These are phyloP conservation scores for Oxytorus armatus DNA, from an alignment of 2,888 invertebrate genomes.

Conservation along the genomic window DNA sequence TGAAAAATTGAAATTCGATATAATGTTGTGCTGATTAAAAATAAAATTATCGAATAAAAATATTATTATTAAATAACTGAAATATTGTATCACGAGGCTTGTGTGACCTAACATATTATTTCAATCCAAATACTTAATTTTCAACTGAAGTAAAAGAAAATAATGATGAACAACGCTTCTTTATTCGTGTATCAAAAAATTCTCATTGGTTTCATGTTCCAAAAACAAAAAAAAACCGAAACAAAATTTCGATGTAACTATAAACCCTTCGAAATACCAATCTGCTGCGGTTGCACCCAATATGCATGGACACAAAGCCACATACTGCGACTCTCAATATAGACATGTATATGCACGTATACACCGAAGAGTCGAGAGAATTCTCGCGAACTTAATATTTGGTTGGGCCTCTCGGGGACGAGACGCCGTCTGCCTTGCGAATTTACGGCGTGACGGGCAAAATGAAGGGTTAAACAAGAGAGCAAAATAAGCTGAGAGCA, in stretches of 20 bases:
- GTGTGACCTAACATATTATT: no score
- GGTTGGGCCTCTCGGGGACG: conserved; percentile 46
- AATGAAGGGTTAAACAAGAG: conserved; percentile 56
- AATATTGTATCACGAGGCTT: no score
- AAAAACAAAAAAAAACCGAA: no score
- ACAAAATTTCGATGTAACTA: conserved; percentile 45
- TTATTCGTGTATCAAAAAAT: not conserved
- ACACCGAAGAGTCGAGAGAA: conserved; percentile 42
- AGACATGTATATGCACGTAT: not conserved
- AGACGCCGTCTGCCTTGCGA: conserved; percentile 55
- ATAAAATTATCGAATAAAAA: no score
- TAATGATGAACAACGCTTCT: not conserved
- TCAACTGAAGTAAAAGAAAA: not conserved
- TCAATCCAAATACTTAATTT: no score
- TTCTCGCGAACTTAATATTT: conserved; percentile 65
- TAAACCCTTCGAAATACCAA: conserved; percentile 40
- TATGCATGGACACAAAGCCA: not conserved
- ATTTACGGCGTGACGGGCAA: conserved; percentile 66
- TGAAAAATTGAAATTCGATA: no score
- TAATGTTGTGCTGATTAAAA: no score
- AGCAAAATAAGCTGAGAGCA: conserved; percentile 28
- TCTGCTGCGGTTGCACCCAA: conserved; percentile 33
- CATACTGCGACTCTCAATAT: not conserved
- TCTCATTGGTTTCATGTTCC: not conserved
- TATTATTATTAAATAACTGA: no score